phyloP scores from a whole-genome alignment of 1,140 invertebrate species.

The Macrocentrus cingulum region DNA sequence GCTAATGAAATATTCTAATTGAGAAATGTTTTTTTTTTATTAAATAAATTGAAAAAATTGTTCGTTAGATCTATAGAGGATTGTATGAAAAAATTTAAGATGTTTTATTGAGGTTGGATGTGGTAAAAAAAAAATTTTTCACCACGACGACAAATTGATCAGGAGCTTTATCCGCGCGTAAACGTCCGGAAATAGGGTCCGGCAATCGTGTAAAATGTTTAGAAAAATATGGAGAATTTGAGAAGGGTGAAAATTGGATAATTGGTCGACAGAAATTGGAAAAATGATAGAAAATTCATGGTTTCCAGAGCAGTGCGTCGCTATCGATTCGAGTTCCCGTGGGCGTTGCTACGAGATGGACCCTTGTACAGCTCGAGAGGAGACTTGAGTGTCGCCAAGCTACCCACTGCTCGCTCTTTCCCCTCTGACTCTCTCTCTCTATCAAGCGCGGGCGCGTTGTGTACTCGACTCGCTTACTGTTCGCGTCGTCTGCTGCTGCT shows the following conservation, averaged over 20 bases:
- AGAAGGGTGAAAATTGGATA: not conserved
- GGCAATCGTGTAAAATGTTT: not conserved
- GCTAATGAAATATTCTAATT: too few species aligned
- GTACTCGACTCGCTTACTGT: constrained; percentile 19
- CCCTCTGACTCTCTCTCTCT: constrained; percentile 38
- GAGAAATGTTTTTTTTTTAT: too few species aligned
- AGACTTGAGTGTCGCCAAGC: constrained; percentile 59
- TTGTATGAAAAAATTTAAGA: too few species aligned
- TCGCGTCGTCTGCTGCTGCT: constrained; percentile 33
- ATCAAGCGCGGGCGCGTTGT: constrained; percentile 8
- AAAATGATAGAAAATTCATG: constrained; percentile 52
- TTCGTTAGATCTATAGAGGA: too few species aligned
- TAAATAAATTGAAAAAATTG: too few species aligned
- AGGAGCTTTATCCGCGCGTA: too few species aligned
- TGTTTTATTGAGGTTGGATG: too few species aligned
- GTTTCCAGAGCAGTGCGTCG: constrained; percentile 57
- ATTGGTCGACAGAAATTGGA: constrained; percentile 40
- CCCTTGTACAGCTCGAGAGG: constrained; percentile 52
- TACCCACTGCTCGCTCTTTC: constrained; percentile 48
- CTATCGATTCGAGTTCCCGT: constrained; percentile 59
- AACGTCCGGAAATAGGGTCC: not conserved
- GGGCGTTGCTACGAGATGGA: constrained; percentile 62
- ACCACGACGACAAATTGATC: too few species aligned
- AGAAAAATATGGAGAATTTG: not conserved
- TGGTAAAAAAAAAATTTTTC: too few species aligned